Evolutionary conservation across 1,140 invertebrate species (phyloP).

Genomic region (Macrostomum lignano): DNA sequence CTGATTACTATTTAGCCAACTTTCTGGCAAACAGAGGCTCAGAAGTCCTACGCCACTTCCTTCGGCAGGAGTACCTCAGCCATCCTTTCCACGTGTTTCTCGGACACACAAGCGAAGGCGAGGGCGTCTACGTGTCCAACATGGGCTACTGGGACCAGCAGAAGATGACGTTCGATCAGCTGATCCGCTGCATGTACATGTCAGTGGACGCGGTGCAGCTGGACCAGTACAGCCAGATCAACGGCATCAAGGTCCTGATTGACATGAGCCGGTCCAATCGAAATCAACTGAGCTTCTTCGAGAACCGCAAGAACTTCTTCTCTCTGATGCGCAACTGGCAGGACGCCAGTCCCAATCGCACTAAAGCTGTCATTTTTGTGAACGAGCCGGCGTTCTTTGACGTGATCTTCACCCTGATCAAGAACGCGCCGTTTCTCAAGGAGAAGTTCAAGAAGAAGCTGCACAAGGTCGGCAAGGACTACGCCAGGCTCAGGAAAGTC

Average conservation of each 20-base stretch:
- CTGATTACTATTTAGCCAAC: no score
- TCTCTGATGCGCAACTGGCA: no score
- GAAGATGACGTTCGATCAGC: conserved; percentile 42
- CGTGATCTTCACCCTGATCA: conserved; percentile 43
- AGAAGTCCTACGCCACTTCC: conserved; percentile 11
- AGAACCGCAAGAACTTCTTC: no score
- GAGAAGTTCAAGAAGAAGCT: conserved; percentile 30
- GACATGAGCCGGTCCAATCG: no score
- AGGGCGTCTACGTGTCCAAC: no score
- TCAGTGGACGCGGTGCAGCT: conserved; percentile 46
- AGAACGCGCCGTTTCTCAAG: conserved; percentile 46
- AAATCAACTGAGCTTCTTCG: no score
- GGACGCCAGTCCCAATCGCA: conserved; percentile 38
- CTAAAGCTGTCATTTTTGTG: conserved; percentile 43
- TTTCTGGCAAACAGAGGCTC: no score
- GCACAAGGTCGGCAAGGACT: no score
- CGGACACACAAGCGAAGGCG: no score
- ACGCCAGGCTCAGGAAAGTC: no score
- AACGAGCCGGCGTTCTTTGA: conserved; percentile 49
- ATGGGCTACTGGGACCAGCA: conserved; percentile 38
- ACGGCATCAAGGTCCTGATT: conserved; percentile 48
- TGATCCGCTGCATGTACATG: conserved; percentile 43
- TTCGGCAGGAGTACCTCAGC: neutral
- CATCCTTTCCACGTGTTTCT: conserved; percentile 2
- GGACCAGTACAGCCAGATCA: conserved; percentile 45